Conservation (phyloP, 2,888 invertebrate species). For the Rapana venosa region DNA sequence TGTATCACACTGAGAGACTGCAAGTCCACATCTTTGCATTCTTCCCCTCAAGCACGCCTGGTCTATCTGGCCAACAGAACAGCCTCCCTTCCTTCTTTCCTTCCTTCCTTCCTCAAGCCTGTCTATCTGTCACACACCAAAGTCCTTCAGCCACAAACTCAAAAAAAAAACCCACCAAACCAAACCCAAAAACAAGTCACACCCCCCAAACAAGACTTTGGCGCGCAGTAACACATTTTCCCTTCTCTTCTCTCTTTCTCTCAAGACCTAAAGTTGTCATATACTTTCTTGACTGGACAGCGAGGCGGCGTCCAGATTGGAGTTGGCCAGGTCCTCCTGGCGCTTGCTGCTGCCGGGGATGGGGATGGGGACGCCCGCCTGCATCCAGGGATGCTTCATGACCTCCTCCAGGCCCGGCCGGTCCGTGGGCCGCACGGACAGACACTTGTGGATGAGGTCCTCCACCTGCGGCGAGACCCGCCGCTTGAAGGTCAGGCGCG, state of each 20-base stretch:
- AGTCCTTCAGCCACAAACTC: background rate
- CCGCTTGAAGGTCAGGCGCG: slow-evolving; percentile 73
- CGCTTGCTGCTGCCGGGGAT: slow-evolving; percentile 58
- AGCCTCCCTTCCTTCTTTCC: background rate
- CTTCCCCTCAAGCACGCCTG: background rate
- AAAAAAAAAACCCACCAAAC: background rate
- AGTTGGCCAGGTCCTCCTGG: slow-evolving; percentile 53
- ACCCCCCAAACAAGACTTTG: background rate
- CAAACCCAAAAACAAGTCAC: background rate
- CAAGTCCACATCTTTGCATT: background rate
- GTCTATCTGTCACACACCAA: background rate
- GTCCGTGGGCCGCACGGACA: slow-evolving; percentile 79
- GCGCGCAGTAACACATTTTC: background rate
- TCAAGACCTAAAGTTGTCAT: slow-evolving; percentile 40
- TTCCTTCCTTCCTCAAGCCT: too few species aligned
- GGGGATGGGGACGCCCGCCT: slow-evolving; percentile 51
- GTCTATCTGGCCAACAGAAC: background rate
- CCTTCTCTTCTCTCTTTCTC: background rate
- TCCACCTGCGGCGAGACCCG: slow-evolving; percentile 79
- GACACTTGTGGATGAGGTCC: slow-evolving; percentile 81
- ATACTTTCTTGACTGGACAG: slow-evolving; percentile 71
- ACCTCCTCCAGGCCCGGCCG: slow-evolving; percentile 81
- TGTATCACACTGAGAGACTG: background rate
- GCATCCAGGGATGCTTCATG: slow-evolving; percentile 81
- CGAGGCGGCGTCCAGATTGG: slow-evolving; percentile 60